Evolutionary conservation across 1,140 invertebrate genomes (phyloP).

Genomic region (Formica selysi): DNA sequence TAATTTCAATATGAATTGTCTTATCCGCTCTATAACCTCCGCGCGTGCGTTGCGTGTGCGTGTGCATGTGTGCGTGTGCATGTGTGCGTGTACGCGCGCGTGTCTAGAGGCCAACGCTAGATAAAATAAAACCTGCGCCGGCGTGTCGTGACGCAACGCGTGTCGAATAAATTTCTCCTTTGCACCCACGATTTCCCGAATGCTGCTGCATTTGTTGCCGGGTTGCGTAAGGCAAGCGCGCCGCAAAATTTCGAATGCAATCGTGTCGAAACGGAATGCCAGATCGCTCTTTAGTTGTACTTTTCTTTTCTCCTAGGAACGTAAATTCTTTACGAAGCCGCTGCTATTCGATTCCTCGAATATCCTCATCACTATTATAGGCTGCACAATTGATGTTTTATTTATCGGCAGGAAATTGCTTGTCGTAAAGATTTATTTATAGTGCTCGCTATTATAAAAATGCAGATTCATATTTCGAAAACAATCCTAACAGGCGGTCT

Average conservation of each 20-base stretch:
- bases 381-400: neutral
- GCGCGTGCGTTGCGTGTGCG: neutral
- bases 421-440: neutral
- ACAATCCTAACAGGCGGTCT: neutral
- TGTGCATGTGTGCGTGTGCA: neutral
- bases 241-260: slow-evolving; percentile 70
- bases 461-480: slow-evolving; percentile 24
- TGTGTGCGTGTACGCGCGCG: neutral
- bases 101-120: neutral
- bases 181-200: slow-evolving; percentile 69
- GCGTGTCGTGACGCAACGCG: slow-evolving; percentile 19
- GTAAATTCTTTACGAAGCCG: neutral
- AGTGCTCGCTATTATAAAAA: neutral
- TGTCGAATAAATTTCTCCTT: slow-evolving; percentile 71
- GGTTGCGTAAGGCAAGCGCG: slow-evolving; percentile 72
- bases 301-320: slow-evolving; percentile 37
- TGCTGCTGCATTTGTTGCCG: slow-evolving; percentile 36
- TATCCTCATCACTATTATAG: neutral
- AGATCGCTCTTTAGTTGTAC: slow-evolving; percentile 57
- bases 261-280: slow-evolving; percentile 55
- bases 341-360: neutral
- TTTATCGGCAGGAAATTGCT: neutral
- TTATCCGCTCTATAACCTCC: slow-evolving; percentile 9
- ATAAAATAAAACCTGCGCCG: slow-evolving; percentile 31
- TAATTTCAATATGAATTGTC: slow-evolving; percentile 58